Evolutionary conservation across 2,888 invertebrate species (phyloP), one percentile per base, ranked within the genome.

Genomic region (Unio pictorum): DNA sequence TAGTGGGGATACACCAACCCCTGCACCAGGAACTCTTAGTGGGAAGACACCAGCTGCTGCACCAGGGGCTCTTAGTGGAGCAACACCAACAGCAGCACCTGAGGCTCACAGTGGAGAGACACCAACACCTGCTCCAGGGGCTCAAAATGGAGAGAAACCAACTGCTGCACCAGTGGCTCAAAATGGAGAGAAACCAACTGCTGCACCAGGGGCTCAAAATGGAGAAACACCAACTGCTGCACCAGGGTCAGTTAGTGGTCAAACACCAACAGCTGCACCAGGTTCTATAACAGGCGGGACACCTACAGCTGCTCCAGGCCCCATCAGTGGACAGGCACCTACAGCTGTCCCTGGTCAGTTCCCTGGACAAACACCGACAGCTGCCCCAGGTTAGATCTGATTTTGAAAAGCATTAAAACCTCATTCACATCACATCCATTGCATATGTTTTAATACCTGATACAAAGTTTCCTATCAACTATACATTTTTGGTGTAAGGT

Each of bases 321-420:
- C 72, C 18, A 58, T 62, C 45, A 61, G 71, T 55, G 74, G 71
- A 23, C 64, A 70, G 17, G n/a, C 64, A 59, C 72, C 74, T 67
- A 73, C 74, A 62, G 71, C 73, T 23, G 61, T 67, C 56, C 74
- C 74, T 64, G 64, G 69, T 71, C 71, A 58, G 73, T 71, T 45
- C n/a, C 63, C 73, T 64, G 74, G 72, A 15, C 64, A 71, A 34
- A 60, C 72, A 64, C 76, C 76, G 68, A 72, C 76, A 67, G 70
- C 81, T 77, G 63, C 71, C 71, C 62, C 64, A 60, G 17, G 70
- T 75, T 23, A 68, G 72, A 34, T 78, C 80, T 23, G 64, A 75
- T 56, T 71, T 77, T 28, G 82, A 82, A 66, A 72, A 80, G 80
- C 67, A 45, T 45, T 45, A 8, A 11, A 45, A 34, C 11, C 11